Base-by-base conservation (phyloP, 1,140 invertebrate genomes). In the Apis mellifera region DNA sequence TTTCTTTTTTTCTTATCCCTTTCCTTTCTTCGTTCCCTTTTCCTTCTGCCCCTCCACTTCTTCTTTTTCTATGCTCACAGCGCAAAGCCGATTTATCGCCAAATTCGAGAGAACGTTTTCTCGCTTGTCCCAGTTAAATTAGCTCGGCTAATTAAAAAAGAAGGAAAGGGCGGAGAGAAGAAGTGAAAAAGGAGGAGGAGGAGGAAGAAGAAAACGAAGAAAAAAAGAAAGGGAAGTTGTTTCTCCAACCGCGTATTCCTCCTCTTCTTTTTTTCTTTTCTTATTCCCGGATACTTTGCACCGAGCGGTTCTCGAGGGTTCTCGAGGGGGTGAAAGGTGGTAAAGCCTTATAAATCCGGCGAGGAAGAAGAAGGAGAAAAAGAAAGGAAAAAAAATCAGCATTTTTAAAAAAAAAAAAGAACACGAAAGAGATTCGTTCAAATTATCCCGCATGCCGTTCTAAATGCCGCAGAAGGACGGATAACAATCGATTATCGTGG, bases 401-500 rank as follows among this genome's bases (percentile, higher is more conserved):
- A 7, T 19, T 4, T 23, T 57, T 23, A 71, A 66, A 32, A 32
- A 32, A 73, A 32, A 3, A 75, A 9, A 52, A 26, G 32, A 55
- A 42, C n/a, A 78, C 48, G 66, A 70, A 48, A 62, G 48, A 65
- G 66, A 69, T 62, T 77, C 73, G 65, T 17, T 54, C 74, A n/a
- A 52, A 62, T 70, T 42, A 64, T 71, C 65, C 64, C 15, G 72
- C 79, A 55, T 59, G 72, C 55, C 42, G 54, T 42, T 78, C 64
- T 52, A 66, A 68, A 68, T 82, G 79, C 72, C 84, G 68, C 84
- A 73, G 76, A 73, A 78, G 75, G 54, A 57, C 52, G 81, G 81
- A 79, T 85, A 79, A 85, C 82, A 68, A 75, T 86, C 66, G 72
- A 87, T 87, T 87, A 84, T 86, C 81, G 72, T 57, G 55, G 57